These are phyloP conservation scores for Leptinotarsa peninsularis DNA, from an alignment of 2,888 invertebrate genomes.

Conservation along the genomic window DNA sequence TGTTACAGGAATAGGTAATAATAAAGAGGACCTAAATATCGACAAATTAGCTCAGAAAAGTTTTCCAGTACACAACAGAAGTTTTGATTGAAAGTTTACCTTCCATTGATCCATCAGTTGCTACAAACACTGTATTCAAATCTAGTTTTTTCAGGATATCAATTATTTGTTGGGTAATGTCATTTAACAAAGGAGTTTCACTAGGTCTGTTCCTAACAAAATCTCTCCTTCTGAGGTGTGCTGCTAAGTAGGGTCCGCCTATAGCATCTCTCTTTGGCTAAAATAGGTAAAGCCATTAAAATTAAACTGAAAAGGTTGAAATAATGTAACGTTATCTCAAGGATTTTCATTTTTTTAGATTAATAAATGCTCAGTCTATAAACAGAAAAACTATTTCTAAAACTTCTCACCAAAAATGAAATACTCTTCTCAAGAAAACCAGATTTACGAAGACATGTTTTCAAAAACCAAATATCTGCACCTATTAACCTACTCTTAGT, in stretches of 20 bases:
- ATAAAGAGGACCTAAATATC: too few species aligned
- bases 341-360: not conserved
- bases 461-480: too few species aligned
- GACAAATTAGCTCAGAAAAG: too few species aligned
- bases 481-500: too few species aligned
- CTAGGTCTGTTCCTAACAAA: constrained; percentile 81
- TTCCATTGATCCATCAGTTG: constrained; percentile 81
- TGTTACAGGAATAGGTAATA: too few species aligned
- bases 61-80: not conserved
- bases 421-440: too few species aligned
- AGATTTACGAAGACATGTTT: too few species aligned
- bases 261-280: constrained; percentile 68
- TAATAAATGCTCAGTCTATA: not conserved
- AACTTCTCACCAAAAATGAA: too few species aligned
- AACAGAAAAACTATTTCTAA: too few species aligned
- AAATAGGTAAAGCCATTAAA: constrained; percentile 36
- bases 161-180: constrained; percentile 81
- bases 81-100: constrained; percentile 59
- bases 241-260: constrained; percentile 82
- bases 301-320: not conserved
- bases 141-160: constrained; percentile 70
- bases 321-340: not conserved
- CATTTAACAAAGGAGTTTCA: constrained; percentile 82
- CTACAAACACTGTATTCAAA: constrained; percentile 79
- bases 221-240: constrained; percentile 90